Evolutionary conservation across 1,140 invertebrate genomes (phyloP).

Genomic region (Eciton burchellii): DNA sequence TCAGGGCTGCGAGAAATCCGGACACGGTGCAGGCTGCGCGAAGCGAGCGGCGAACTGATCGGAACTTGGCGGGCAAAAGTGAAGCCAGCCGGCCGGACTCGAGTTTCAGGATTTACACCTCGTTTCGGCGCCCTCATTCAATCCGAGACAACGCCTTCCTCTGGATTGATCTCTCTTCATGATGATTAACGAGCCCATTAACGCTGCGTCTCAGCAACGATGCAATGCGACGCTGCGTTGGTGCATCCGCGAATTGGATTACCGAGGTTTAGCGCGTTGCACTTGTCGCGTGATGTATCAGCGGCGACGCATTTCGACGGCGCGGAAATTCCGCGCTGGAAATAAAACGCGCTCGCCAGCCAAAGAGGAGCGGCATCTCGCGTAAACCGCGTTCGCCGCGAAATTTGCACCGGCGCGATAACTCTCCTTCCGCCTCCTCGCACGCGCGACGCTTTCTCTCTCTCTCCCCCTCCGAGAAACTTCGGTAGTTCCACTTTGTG

Average conservation of each 20-base stretch:
- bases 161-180: neutral
- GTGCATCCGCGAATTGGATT: no score
- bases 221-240: no score
- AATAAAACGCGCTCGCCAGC: constrained; percentile 8
- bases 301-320: neutral
- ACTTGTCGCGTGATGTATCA: neutral
- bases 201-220: no score
- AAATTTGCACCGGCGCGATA: constrained; percentile 24
- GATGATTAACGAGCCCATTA: no score
- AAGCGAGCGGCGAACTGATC: constrained; percentile 15
- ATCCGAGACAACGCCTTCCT: no score
- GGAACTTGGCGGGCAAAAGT: constrained; percentile 40
- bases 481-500: constrained; percentile 38
- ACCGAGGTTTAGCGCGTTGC: no score
- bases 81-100: constrained; percentile 5
- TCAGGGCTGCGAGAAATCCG: constrained; percentile 3
- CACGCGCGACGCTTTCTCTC: neutral
- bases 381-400: neutral
- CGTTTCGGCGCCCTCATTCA: constrained; percentile 3
- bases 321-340: neutral
- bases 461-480: constrained; percentile 14
- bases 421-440: neutral
- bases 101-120: constrained; percentile 22
- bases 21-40: constrained; percentile 8
- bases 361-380: neutral